These are phyloP conservation scores for Scytalopus superciliaris DNA, from an alignment of 2,113 vertebrate species.

Conservation along the genomic window DNA sequence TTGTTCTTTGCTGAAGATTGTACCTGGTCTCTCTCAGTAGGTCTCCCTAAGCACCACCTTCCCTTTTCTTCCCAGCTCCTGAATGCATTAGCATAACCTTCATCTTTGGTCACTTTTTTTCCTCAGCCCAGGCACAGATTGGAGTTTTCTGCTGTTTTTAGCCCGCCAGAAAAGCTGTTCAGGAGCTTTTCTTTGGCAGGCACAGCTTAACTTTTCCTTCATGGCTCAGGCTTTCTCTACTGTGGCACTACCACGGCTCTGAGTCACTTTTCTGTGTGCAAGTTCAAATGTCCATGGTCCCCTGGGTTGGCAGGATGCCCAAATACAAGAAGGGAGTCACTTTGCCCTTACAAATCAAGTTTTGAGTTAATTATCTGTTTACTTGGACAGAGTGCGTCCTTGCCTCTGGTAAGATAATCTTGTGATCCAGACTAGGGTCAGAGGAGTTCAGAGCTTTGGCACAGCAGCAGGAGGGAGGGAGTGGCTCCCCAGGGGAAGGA, in stretches of 20 bases:
- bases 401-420: not conserved
- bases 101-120: not conserved
- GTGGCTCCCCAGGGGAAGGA: not conserved
- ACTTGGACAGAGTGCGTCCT: not conserved
- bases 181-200: not conserved
- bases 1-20: not conserved
- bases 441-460: not conserved
- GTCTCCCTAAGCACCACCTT: not conserved
- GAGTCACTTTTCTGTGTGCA: not conserved
- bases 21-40: not conserved
- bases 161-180: not conserved
- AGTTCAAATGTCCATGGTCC: slow-evolving; percentile 21
- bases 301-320: not conserved
- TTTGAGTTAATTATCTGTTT: slow-evolving; percentile 53
- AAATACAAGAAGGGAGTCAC: not conserved
- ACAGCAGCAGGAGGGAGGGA: not conserved
- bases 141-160: not conserved
- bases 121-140: not conserved
- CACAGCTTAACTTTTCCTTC: not conserved
- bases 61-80: not conserved
- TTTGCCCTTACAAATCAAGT: slow-evolving; percentile 51
- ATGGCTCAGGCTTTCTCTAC: not conserved
- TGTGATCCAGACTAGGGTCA: not conserved
- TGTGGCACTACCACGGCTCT: rapidly evolving
- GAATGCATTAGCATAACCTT: not conserved